These are phyloP conservation scores for Drosophila carrolli DNA, from an alignment of 1,140 invertebrate genomes.

Conservation along the genomic window DNA sequence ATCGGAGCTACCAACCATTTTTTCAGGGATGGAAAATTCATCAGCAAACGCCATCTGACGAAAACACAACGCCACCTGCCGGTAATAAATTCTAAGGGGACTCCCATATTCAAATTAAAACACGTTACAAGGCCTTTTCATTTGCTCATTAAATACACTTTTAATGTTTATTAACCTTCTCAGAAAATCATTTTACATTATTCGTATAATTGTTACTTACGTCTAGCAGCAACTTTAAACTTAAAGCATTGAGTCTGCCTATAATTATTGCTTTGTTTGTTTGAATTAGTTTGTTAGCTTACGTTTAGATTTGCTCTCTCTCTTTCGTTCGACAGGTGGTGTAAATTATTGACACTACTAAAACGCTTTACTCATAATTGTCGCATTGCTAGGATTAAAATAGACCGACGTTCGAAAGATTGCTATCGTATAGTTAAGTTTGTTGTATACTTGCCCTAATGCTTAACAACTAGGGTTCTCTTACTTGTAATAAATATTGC, in stretches of 20 bases:
- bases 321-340: slow-evolving; percentile 43
- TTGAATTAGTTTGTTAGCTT: slow-evolving; percentile 68
- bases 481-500: slow-evolving; percentile 57
- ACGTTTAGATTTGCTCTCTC: slow-evolving; percentile 41
- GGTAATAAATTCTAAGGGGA: neutral
- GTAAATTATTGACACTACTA: slow-evolving; percentile 82
- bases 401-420: slow-evolving; percentile 30
- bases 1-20: neutral
- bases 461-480: slow-evolving; percentile 50
- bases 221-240: slow-evolving; percentile 66
- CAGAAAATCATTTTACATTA: slow-evolving; percentile 71
- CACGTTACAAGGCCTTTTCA: neutral
- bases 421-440: slow-evolving; percentile 32
- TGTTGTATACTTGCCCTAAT: slow-evolving; percentile 38
- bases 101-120: neutral
- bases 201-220: slow-evolving; percentile 69
- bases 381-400: slow-evolving; percentile 64
- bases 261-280: slow-evolving; percentile 63
- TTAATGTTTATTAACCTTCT: slow-evolving; percentile 69
- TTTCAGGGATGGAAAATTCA: neutral
- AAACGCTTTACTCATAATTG: slow-evolving; percentile 64
- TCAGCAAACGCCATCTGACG: neutral
- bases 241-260: slow-evolving; percentile 65
- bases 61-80: neutral
- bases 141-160: slow-evolving; percentile 37